phyloP scores from a whole-genome alignment of 2,888 invertebrate genomes.

The Phymatocera aterrima region DNA sequence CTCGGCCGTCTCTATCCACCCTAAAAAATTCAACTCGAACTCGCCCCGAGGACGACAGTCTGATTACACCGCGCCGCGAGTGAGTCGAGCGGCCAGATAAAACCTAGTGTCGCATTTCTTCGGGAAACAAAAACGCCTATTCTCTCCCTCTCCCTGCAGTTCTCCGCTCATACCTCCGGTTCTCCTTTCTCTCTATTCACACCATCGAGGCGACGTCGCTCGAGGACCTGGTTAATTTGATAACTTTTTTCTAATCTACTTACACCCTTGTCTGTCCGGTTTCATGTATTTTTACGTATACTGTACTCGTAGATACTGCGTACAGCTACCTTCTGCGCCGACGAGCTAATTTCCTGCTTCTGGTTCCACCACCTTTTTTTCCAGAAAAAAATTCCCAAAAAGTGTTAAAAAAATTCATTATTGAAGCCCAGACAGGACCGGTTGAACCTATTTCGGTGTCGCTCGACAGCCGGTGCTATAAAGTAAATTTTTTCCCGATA shows the following conservation, averaged over 20 bases:
- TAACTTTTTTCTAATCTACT: slow-evolving; percentile 4
- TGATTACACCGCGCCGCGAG: slow-evolving; percentile 28
- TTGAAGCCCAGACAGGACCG: background rate
- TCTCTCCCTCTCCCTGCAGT: background rate
- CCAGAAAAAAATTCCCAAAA: too few species aligned
- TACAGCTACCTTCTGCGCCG: background rate
- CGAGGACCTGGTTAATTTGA: slow-evolving; percentile 26
- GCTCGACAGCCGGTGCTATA: background rate
- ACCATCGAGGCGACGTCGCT: slow-evolving; percentile 22
- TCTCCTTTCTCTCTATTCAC: slow-evolving; percentile 8
- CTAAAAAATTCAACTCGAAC: slow-evolving; percentile 1
- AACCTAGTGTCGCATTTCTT: slow-evolving; percentile 37
- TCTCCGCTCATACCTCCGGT: background rate
- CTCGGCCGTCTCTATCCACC: background rate
- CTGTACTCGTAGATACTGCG: background rate
- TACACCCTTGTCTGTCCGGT: background rate
- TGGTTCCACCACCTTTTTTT: background rate
- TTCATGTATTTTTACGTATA: background rate
- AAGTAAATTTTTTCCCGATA: background rate
- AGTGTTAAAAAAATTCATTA: background rate
- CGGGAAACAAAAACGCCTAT: background rate
- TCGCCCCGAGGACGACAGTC: slow-evolving; percentile 21
- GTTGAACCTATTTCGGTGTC: background rate
- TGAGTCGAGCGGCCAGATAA: slow-evolving; percentile 24
- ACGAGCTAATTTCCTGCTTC: background rate